phyloP scores from a whole-genome alignment of 2,888 invertebrate genomes.

The Drosophila ochracea region DNA sequence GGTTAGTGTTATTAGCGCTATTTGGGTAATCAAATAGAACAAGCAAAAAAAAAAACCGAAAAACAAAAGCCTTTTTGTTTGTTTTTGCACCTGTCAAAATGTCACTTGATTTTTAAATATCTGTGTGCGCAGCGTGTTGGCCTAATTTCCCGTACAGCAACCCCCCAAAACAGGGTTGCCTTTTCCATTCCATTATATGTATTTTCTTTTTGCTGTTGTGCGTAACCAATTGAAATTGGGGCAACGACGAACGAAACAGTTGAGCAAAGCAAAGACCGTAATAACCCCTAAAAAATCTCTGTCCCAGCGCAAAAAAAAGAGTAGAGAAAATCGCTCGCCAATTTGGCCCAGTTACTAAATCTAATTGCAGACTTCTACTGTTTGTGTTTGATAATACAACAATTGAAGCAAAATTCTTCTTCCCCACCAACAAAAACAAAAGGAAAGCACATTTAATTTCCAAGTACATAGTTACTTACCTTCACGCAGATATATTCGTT shows the following conservation, averaged over 20 bases:
- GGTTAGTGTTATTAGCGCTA: constrained; percentile 60
- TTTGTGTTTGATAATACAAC: constrained; percentile 56
- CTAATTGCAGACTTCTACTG: constrained; percentile 66
- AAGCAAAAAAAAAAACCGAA: neutral
- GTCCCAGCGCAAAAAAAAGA: constrained; percentile 25
- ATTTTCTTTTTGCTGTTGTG: constrained; percentile 45
- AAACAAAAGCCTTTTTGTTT: constrained; percentile 12
- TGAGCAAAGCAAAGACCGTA: constrained; percentile 78
- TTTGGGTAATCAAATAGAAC: constrained; percentile 4
- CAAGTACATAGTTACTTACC: constrained; percentile 42
- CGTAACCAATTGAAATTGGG: constrained; percentile 81
- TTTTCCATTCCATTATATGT: constrained; percentile 7
- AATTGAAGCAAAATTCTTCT: constrained; percentile 3
- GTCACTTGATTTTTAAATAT: constrained; percentile 40
- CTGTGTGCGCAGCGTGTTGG: constrained; percentile 58
- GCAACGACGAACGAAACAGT: constrained; percentile 70
- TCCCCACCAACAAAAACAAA: constrained; percentile 18
- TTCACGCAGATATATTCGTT: constrained; percentile 30
- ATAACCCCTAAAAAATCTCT: constrained; percentile 77
- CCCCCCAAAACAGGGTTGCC: constrained; percentile 65
- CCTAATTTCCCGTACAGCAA: constrained; percentile 64
- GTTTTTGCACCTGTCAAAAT: constrained; percentile 69
- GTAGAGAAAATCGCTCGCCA: constrained; percentile 41
- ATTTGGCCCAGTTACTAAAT: constrained; percentile 77
- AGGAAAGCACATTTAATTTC: constrained; percentile 49